Base-by-base conservation (phyloP, 2,797 vertebrate species). In the Myotis daubentonii region DNA sequence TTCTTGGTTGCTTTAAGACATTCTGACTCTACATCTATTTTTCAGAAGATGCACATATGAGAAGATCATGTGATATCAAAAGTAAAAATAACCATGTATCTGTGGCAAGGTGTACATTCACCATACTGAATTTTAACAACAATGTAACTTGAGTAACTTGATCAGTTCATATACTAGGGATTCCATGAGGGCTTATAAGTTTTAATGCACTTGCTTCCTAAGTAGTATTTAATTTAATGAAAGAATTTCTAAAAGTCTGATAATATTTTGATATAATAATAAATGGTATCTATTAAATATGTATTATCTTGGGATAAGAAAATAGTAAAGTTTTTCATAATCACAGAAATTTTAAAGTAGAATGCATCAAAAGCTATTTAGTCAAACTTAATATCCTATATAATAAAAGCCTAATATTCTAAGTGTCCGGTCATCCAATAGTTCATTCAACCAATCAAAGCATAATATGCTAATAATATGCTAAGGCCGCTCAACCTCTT, bases 241-340 rank as follows among this genome's bases (percentile, higher is more conserved):
- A 86, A 65, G 11, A 60, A 25, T 92, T 90, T 68, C 25, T 20
- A 84, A 81, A 76, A 11, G 3, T 93, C 13, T 51, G 41, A 76
- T 38, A 17, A 10, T 23, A 66, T 83, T 80, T 80, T 55, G 28
- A 44, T 88, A 90, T 84, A 88, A 51, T 57, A 76, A 78, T 81
- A 9, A 57, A 49, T 72, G 30, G 8, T 57, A 23, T 38, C 41
- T 91, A 71, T 25, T 80, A 86, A 66, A 94, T 94, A 76, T 87
- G 22, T 22, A 28, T 38, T 57, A 68, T 91, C 41, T 90, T 51
- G 3, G 25, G 33, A 49, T 17, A 87, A 72, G 60, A 80, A 86
- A 70, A 13, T 62, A 86, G 47, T 75, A n/a, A 89, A 25, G 20
- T 22, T 83, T 94, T 92, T 83, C 51, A 87, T 80, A 89, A 55